These are phyloP conservation scores for Hyposoter dolosus DNA, from an alignment of 2,888 invertebrate species.

Conservation along the genomic window DNA sequence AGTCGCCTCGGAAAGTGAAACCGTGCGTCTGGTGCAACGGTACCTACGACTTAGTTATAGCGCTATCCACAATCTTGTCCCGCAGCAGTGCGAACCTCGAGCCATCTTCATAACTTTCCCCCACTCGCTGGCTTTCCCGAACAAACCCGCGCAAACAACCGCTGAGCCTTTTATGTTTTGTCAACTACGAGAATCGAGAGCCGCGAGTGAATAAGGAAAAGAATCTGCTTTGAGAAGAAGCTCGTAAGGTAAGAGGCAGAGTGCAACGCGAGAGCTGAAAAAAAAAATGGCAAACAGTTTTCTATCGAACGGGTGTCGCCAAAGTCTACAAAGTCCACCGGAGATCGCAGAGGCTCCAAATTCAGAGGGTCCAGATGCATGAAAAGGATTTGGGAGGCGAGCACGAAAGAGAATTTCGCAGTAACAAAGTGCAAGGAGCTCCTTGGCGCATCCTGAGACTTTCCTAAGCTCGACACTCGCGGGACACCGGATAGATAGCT, in stretches of 20 bases:
- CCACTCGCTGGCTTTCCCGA: constrained; percentile 9
- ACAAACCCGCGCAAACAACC: constrained; percentile 21
- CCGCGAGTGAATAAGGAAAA: neutral
- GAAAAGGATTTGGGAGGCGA: too few species aligned
- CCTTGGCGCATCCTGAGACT: neutral
- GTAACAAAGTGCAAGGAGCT: too few species aligned
- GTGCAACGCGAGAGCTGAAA: constrained; percentile 48
- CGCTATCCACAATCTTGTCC: neutral
- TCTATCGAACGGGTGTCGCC: neutral
- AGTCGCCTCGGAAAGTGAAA: constrained; percentile 77
- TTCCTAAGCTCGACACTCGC: neutral
- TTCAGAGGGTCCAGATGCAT: too few species aligned
- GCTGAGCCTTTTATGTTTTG: constrained; percentile 71
- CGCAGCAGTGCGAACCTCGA: constrained; percentile 12
- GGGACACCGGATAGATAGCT: neutral
- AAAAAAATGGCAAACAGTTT: constrained; percentile 44
- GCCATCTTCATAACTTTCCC: neutral
- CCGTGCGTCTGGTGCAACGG: constrained; percentile 75
- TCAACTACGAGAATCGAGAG: constrained; percentile 73
- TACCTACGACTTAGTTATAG: constrained; percentile 62
- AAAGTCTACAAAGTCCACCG: neutral
- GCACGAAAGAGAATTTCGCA: too few species aligned
- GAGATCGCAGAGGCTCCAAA: too few species aligned
- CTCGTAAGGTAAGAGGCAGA: constrained; percentile 56
- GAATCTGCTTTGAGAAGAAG: constrained; percentile 16